A percentile compares a stretch with the other conserved stretches of the same genome.
These are phyloP conservation scores for Natator depressus DNA, from an alignment of 2,113 vertebrate species.

Conservation along the genomic window DNA sequence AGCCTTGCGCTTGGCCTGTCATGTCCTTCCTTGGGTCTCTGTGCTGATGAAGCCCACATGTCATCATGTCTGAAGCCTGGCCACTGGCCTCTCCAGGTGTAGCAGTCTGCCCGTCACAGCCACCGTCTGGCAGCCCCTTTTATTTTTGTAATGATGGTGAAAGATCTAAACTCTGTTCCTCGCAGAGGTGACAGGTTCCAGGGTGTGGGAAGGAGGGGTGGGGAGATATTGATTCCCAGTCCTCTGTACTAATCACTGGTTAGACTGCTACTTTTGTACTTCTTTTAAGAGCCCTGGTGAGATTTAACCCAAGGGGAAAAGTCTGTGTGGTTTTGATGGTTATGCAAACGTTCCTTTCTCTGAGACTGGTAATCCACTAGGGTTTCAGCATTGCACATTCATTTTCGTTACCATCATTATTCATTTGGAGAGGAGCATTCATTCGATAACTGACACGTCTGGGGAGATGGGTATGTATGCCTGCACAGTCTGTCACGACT, in stretches of 20 bases:
- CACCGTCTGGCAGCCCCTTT: neutral
- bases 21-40: neutral
- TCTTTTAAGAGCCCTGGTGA: neutral
- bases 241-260: neutral
- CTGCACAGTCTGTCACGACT: neutral
- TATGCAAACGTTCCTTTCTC: neutral
- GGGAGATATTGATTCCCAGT: neutral
- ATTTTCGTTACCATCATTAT: neutral
- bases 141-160: neutral
- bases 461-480: neutral
- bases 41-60: accelerated
- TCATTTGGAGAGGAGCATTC: neutral
- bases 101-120: neutral
- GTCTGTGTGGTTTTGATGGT: neutral
- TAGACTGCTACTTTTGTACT: neutral
- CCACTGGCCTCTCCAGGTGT: neutral
- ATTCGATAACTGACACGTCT: neutral
- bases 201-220: neutral
- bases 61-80: accelerated
- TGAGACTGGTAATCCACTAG: neutral
- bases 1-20: accelerated
- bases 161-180: neutral
- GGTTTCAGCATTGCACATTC: no score
- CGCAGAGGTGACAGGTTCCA: neutral
- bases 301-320: neutral